phyloP scores from a whole-genome alignment of 2,888 invertebrate genomes.

The Cabera pusaria region DNA sequence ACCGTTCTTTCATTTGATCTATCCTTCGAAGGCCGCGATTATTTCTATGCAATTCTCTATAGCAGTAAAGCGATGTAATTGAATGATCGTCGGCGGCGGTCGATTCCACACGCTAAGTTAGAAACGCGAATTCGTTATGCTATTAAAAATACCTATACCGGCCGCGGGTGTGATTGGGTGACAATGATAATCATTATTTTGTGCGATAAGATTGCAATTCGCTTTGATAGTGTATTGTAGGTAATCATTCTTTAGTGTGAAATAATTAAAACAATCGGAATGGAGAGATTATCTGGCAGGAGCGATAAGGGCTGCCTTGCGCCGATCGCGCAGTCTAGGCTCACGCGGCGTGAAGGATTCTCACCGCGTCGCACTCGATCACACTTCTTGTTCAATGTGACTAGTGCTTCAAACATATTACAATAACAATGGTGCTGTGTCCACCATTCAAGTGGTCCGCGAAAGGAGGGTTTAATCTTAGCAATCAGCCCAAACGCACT shows the following conservation, averaged over 20 bases:
- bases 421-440: conserved; percentile 67
- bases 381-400: conserved; percentile 22
- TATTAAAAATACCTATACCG: conserved; percentile 15
- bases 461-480: conserved; percentile 66
- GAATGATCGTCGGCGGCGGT: conserved; percentile 14
- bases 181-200: conserved; percentile 61
- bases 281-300: conserved; percentile 68
- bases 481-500: conserved; percentile 39
- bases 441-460: conserved; percentile 71
- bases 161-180: conserved; percentile 61
- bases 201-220: conserved; percentile 75
- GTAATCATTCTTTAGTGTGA: conserved; percentile 67
- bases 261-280: conserved; percentile 81
- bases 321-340: conserved; percentile 56
- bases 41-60: background rate
- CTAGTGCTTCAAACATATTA: conserved; percentile 24
- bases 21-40: conserved; percentile 3
- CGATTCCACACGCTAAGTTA: conserved; percentile 21
- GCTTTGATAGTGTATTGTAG: conserved; percentile 70
- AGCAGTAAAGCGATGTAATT: conserved; percentile 3
- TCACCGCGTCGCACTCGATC: conserved; percentile 29
- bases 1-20: conserved; percentile 46
- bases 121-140: conserved; percentile 19
- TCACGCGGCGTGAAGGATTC: conserved; percentile 70
- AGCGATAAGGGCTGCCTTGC: conserved; percentile 67